Percentiles rank a stretch among this genome's conserved stretches.
Evolutionary conservation across 2,113 vertebrate species (phyloP).

Genomic region (Addax nasomaculatus): DNA sequence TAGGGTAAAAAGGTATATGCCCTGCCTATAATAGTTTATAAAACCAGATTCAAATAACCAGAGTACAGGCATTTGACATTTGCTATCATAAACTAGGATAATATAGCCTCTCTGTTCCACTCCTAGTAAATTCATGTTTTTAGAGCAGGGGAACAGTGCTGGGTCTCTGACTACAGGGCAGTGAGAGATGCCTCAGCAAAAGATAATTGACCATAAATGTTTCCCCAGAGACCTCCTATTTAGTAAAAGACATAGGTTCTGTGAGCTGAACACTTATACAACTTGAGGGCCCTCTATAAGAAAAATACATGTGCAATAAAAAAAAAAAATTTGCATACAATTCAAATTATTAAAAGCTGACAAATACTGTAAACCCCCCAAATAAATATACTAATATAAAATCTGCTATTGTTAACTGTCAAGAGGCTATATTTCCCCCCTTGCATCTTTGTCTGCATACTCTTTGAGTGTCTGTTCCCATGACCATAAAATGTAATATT

Average conservation of each 20-base stretch:
- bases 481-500: neutral
- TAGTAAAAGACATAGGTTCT: neutral
- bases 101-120: neutral
- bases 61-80: neutral
- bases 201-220: neutral
- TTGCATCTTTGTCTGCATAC: neutral
- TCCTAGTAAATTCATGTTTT: neutral
- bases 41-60: neutral
- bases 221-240: neutral
- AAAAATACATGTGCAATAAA: neutral
- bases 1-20: neutral
- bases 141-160: neutral
- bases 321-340: neutral
- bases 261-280: neutral
- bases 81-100: neutral
- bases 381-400: neutral
- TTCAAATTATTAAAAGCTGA: neutral
- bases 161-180: neutral
- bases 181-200: neutral
- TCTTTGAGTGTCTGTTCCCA: neutral
- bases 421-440: neutral
- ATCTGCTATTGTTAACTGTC: neutral
- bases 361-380: neutral
- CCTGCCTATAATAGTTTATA: neutral
- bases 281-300: neutral